A percentile compares a stretch with the other conserved stretches of the same genome.
These are phyloP conservation scores for Melanchra persicariae DNA, from an alignment of 2,888 invertebrate species.

Conservation along the genomic window DNA sequence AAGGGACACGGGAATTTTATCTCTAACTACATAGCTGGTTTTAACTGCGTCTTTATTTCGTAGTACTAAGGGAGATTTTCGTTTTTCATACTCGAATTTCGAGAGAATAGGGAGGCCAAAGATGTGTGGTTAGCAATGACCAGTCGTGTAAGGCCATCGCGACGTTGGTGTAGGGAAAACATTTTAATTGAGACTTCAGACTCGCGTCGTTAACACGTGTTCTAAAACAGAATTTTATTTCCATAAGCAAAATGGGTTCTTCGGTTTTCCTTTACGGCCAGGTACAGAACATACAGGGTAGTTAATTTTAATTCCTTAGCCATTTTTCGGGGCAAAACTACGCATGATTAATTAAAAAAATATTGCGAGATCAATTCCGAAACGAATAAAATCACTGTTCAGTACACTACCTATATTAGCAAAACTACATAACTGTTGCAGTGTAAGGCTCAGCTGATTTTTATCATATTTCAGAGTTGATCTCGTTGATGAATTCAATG, in stretches of 20 bases:
- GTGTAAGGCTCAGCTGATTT: background rate
- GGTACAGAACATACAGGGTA: background rate
- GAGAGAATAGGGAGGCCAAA: background rate
- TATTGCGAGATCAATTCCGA: background rate
- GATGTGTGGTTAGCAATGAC: background rate
- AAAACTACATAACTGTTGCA: background rate
- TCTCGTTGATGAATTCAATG: background rate
- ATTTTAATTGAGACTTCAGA: conserved; percentile 33
- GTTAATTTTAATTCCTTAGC: background rate
- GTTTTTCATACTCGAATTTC: background rate
- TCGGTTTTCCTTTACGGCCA: background rate
- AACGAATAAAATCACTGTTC: background rate
- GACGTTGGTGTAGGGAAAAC: background rate
- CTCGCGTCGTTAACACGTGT: conserved; percentile 24
- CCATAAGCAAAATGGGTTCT: background rate
- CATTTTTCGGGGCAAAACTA: background rate
- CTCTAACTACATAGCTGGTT: background rate
- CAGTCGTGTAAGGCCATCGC: too few relatives aligned
- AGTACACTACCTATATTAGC: background rate
- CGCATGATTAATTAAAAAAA: too few relatives aligned
- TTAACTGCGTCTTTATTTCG: background rate
- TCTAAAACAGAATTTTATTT: background rate
- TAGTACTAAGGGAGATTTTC: background rate
- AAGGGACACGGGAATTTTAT: background rate
- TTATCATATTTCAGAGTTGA: background rate